Percentiles rank a stretch among this genome's conserved stretches.
Conservation (phyloP, 1,140 invertebrate species). For the Callitettix versicolor region DNA sequence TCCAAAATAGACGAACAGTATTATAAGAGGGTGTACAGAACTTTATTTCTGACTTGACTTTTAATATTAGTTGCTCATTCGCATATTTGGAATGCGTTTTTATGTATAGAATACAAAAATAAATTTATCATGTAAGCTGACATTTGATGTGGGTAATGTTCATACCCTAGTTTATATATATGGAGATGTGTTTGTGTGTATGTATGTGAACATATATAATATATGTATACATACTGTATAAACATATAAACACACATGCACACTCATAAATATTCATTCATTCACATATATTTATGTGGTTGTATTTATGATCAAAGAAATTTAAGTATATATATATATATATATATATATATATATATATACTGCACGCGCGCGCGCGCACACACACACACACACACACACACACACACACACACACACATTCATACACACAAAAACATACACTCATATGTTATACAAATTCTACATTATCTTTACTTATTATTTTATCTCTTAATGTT, state of each 20-base stretch:
- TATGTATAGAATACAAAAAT: slow-evolving; percentile 15
- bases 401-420: not conserved
- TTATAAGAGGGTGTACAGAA: slow-evolving; percentile 2
- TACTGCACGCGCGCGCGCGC: not conserved
- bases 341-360: not conserved
- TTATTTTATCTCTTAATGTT: too few relatives aligned
- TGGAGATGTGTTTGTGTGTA: too few relatives aligned
- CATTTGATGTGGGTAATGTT: slow-evolving; percentile 7
- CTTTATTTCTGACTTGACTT: too few relatives aligned
- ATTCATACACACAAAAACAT: not conserved
- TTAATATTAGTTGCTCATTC: not conserved
- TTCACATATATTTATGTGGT: slow-evolving; percentile 4
- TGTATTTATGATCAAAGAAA: slow-evolving; percentile 4
- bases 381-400: not conserved
- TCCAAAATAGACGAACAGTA: slow-evolving; percentile 9
- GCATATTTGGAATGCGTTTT: slow-evolving; percentile 12
- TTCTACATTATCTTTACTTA: too few relatives aligned
- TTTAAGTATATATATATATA: not conserved
- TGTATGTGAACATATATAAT: too few relatives aligned
- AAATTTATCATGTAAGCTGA: slow-evolving; percentile 19
- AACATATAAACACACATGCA: slow-evolving; percentile 7
- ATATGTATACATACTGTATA: not conserved
- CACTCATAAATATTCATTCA: slow-evolving; percentile 5
- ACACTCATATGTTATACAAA: too few relatives aligned
- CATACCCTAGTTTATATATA: not conserved